These are phyloP conservation scores for Morpho helenor DNA, from an alignment of 2,888 invertebrate genomes.

Conservation along the genomic window DNA sequence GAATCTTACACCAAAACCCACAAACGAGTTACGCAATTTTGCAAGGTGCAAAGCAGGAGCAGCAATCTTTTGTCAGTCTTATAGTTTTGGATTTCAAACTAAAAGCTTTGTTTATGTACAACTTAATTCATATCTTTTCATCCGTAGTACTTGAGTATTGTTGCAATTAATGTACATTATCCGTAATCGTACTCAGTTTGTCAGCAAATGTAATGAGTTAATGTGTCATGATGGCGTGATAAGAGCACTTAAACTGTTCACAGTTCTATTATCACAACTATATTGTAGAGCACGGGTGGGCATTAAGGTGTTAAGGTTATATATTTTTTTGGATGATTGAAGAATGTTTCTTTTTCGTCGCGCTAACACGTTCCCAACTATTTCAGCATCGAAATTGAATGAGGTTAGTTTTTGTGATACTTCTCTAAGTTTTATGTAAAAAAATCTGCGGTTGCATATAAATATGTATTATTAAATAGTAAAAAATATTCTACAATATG, in stretches of 20 bases:
- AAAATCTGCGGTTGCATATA: not conserved
- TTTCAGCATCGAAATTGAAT: constrained; percentile 9
- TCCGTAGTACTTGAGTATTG: not conserved
- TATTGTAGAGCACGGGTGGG: constrained; percentile 7
- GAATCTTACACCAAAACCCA: too few species aligned
- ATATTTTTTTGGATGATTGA: constrained; percentile 20
- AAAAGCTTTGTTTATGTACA: too few species aligned
- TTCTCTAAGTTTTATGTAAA: too few species aligned
- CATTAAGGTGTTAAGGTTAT: constrained; percentile 24
- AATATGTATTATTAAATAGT: too few species aligned
- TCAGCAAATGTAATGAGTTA: constrained; percentile 49
- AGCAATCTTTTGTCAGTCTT: too few species aligned
- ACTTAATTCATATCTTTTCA: too few species aligned
- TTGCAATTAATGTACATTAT: not conserved
- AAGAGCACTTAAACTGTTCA: constrained; percentile 24
- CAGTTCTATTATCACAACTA: constrained; percentile 10
- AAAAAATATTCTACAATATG: too few species aligned
- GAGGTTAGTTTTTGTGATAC: constrained; percentile 4
- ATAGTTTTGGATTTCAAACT: too few species aligned
- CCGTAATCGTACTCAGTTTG: constrained; percentile 18
- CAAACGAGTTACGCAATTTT: too few species aligned
- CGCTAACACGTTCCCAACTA: constrained; percentile 39
- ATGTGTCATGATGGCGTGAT: constrained; percentile 40
- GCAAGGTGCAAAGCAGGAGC: too few species aligned
- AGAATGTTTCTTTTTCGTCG: constrained; percentile 59